These are phyloP conservation scores for Drepanosiphum platanoidis DNA, from an alignment of 2,888 invertebrate species.

Conservation along the genomic window DNA sequence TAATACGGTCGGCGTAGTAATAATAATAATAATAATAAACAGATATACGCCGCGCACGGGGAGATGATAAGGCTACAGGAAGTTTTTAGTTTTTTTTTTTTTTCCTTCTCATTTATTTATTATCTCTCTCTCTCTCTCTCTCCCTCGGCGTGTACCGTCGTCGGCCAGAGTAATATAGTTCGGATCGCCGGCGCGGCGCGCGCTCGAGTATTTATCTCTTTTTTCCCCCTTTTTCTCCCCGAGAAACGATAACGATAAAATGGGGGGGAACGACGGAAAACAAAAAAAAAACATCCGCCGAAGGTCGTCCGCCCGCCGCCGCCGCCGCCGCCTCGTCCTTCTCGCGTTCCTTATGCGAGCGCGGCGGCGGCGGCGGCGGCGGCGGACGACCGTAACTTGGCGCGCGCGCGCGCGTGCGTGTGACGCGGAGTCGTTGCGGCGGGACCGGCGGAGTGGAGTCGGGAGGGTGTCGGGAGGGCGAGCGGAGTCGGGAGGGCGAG, in stretches of 20 bases:
- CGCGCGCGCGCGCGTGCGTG: not conserved
- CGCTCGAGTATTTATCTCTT: constrained; percentile 53
- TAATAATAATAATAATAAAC: not conserved
- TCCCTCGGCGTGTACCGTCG: not conserved
- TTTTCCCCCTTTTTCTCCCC: constrained; percentile 36
- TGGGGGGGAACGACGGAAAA: not conserved
- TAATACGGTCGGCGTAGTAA: not conserved
- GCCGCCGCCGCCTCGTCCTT: not conserved
- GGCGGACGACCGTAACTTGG: not conserved
- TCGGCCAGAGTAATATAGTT: constrained; percentile 37
- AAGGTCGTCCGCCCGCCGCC: constrained; percentile 4
- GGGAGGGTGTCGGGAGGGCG: not conserved
- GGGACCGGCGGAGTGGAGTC: not conserved
- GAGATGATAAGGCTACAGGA: constrained; percentile 42
- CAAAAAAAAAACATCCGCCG: constrained; percentile 11
- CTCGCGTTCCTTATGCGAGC: too few species aligned
- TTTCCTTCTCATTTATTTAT: constrained; percentile 31
- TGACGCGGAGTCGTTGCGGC: not conserved
- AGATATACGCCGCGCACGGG: not conserved
- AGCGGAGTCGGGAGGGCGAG: not conserved
- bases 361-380: too few species aligned
- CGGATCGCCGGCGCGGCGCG: constrained; percentile 43
- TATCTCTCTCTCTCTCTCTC: too few species aligned
- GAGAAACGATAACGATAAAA: constrained; percentile 46
- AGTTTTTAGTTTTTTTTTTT: not conserved